Evolutionary conservation across 2,888 invertebrate species (phyloP), one percentile per base, ranked within the genome.

Genomic region (Leptodirus hochenwartii): DNA sequence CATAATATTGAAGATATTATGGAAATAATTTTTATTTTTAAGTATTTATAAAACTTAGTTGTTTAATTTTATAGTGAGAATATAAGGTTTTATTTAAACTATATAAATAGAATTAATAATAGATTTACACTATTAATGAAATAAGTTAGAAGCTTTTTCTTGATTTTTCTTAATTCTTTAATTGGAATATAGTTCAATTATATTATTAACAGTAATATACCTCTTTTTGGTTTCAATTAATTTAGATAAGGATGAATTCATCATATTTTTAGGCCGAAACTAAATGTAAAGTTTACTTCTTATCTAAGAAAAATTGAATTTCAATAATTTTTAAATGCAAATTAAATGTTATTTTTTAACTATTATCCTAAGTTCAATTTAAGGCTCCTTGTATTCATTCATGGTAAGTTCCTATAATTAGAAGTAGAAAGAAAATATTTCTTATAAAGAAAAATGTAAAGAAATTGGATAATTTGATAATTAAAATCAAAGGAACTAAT

Each of bases 141-240:
- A 58, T 59, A 66, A 69, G 65, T 70, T 69, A 69, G 68, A 62
- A 66, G 67, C 67, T 68, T 66, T 54, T 46, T 45, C 41, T 42
- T 41, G 38, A 37, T 17, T 36, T 50, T 24, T 13, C 51, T 47
- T 66, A 63, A 62, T 63, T 66, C 64, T 51, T 57, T 58, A 66
- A 66, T 63, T 65, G 63, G 64, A 65, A 57, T 43, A 28, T 24
- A 30, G 50, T 57, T 62, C 65, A 66, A 47, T 66, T 37, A 38
- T 62, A 64, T 65, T 60, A 68, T 69, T 68, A 69, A 69, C 67
- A 68, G 61, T 67, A 61, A 66, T 62, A 63, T 56, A 62, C 69
- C 67, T 66, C 64, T 64, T 41, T 48, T 53, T 51, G 48, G 50
- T 43, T 54, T 52, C 45, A 45, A 46, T 47, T 49, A 44, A 47